Base-by-base conservation (phyloP, 2,888 invertebrate species). In the Tenthredo livida region DNA sequence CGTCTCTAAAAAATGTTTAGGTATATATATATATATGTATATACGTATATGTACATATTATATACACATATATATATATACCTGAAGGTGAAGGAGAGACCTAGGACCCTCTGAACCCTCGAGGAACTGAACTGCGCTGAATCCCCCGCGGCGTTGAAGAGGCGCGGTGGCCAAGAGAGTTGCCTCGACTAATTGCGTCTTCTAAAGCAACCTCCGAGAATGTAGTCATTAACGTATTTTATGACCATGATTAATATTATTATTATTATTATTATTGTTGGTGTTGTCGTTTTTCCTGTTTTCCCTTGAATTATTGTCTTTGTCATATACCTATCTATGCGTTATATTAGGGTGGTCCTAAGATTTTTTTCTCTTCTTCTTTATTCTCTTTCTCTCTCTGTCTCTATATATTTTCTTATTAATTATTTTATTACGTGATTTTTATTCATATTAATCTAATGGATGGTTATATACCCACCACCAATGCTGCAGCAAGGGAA, bases 171-270 rank as follows among this genome's bases (percentile, higher is more conserved):
- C 40, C 40, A 43, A 29, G 43, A 17, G 21, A 40, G 40, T 40
- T 21, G 40, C 40, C 73, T 25, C 43, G 40, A 73, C 40, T 77
- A 77, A 77, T 77, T 77, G 77, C 77, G 77, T 77, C 77, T 77
- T 54, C 77, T 77, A 77, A 77, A 77, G 40, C 77, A 77, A 33
- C 50, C 29, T 50, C 29, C 29, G 25, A 77, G 77, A 77, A 77
- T 77, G 77, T 77, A 50, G 77, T 77, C 77, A 77, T 77, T 77
- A 77, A 47, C 77, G 77, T 77, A 54, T 77, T 77, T 77, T 33
- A 77, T 77, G 21, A 50, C 29, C 33, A 33, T 61, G 12, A 61
- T 61, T 80, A 58, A 21, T 33, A 40, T 37, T 58, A 40, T 58
- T 21, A 10, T 80, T 33, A 61, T 61, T 61, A 10, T 61, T 80